A percentile compares a stretch with the other conserved stretches of the same genome.
These are phyloP conservation scores for Epiperipatus broadwayi DNA, from an alignment of 2,888 invertebrate species.

Conservation along the genomic window DNA sequence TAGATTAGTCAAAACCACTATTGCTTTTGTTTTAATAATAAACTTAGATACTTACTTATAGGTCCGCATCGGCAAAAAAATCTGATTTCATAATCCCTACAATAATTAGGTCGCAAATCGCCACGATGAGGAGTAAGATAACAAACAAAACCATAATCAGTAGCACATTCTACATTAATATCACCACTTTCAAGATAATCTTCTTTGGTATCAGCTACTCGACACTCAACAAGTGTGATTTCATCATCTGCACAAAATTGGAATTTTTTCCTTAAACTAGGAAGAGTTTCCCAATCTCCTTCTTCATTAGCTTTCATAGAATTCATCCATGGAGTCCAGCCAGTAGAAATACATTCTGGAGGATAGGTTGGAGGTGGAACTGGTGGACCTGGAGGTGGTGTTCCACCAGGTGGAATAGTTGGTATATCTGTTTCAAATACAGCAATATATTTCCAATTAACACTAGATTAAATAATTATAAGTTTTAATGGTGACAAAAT, in stretches of 20 bases:
- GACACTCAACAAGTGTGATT: constrained; percentile 19
- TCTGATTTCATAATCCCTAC: constrained; percentile 21
- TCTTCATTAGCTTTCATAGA: constrained; percentile 14
- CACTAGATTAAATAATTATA: too few species aligned
- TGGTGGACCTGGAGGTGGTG: background rate
- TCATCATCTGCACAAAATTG: constrained; percentile 18
- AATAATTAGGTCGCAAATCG: constrained; percentile 14
- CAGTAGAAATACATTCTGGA: too few species aligned
- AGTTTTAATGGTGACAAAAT: too few species aligned
- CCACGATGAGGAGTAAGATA: background rate
- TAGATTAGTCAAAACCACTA: too few species aligned
- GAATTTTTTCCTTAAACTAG: constrained; percentile 16
- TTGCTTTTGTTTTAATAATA: background rate
- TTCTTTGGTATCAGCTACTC: constrained; percentile 11
- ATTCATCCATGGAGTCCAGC: constrained; percentile 27
- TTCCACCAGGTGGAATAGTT: too few species aligned
- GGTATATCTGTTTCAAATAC: too few species aligned
- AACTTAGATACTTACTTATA: constrained; percentile 7
- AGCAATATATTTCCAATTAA: too few species aligned
- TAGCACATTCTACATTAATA: constrained; percentile 12
- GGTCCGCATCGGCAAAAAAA: constrained; percentile 19
- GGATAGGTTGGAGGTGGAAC: too few species aligned
- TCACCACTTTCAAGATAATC: background rate
- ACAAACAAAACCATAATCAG: constrained; percentile 14
- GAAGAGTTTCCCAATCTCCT: constrained; percentile 18